A percentile compares a stretch with the other conserved stretches of the same genome.
phyloP scores from a whole-genome alignment of 2,113 vertebrate species.

The Pteropus alecto region DNA sequence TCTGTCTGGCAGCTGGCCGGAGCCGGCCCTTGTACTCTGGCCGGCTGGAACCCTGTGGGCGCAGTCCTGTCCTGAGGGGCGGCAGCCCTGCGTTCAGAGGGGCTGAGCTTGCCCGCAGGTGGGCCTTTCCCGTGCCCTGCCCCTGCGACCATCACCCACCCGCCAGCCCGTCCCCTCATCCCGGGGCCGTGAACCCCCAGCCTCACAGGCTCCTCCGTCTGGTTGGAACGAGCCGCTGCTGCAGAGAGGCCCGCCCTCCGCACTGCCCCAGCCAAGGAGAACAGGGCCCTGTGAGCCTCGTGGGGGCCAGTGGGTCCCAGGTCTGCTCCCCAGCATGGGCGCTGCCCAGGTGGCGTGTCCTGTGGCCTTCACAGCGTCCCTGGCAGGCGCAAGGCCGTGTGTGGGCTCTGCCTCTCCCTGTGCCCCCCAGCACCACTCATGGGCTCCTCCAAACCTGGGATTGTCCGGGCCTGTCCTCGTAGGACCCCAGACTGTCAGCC shows the following conservation, averaged over 20 bases:
- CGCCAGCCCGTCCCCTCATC: background rate
- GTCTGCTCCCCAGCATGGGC: background rate
- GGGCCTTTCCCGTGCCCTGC: background rate
- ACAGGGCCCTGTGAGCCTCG: fast-evolving
- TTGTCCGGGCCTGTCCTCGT: too few species aligned
- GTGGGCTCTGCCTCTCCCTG: fast-evolving
- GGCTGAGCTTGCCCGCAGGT: fast-evolving
- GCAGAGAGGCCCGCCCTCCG: background rate
- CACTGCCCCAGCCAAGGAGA: background rate
- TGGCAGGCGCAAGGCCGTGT: fast-evolving
- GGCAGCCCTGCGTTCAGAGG: background rate
- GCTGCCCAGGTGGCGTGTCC: background rate
- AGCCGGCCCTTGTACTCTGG: background rate
- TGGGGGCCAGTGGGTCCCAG: background rate
- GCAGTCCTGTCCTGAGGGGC: background rate
- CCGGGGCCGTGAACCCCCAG: fast-evolving
- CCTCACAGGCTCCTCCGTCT: background rate
- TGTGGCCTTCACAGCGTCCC: background rate
- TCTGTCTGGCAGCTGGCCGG: background rate
- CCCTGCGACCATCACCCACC: fast-evolving
- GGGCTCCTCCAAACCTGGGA: too few species aligned
- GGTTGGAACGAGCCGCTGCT: fast-evolving
- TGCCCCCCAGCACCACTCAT: background rate
- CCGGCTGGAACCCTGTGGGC: background rate
- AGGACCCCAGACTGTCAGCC: background rate